Conservation (phyloP, 2,888 invertebrate genomes). For the Trachelus iudaicus region DNA sequence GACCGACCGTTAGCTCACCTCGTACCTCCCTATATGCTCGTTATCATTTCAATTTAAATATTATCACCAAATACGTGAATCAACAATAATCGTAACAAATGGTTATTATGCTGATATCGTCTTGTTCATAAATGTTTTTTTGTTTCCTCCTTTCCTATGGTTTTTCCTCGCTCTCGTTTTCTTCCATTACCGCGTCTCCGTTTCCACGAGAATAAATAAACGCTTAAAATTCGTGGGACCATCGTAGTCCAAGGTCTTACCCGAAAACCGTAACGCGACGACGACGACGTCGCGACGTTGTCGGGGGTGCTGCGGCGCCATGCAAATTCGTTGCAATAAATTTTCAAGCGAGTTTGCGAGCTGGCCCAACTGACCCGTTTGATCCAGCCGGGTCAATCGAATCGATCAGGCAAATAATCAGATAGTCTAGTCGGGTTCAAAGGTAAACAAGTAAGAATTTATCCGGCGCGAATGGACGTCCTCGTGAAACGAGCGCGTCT, state of each 20-base stretch:
- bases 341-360: not conserved
- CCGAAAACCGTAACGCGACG: not conserved
- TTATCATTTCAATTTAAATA: not conserved
- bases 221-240: not conserved
- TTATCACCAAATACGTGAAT: not conserved
- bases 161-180: not conserved
- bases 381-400: not conserved
- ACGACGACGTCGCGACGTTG: not conserved
- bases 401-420: not conserved
- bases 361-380: not conserved
- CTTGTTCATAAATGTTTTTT: conserved; percentile 9
- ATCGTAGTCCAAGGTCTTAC: not conserved
- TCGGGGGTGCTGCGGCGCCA: not conserved
- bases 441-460: not conserved
- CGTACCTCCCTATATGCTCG: not conserved
- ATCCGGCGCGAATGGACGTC: not conserved
- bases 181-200: not conserved
- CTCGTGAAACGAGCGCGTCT: not conserved
- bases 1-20: not conserved
- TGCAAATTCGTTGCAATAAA: not conserved
- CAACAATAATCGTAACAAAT: conserved; percentile 25
- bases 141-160: not conserved
- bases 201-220: not conserved
- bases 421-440: not conserved
- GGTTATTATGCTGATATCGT: conserved; percentile 31